These are phyloP conservation scores for Ciconia boyciana DNA, from an alignment of 2,113 vertebrate genomes.

Conservation along the genomic window DNA sequence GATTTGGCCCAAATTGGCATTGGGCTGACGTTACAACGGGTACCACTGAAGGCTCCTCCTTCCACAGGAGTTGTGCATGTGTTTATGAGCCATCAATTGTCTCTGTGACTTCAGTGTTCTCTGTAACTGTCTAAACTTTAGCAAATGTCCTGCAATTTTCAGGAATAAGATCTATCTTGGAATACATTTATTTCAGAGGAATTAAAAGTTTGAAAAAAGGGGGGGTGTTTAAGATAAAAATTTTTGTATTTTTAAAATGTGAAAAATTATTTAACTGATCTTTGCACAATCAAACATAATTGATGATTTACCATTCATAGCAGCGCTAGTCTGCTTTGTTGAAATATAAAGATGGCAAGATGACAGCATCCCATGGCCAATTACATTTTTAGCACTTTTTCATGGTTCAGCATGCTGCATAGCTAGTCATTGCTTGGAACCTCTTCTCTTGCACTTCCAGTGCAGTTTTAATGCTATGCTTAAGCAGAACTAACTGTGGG, in stretches of 20 bases:
- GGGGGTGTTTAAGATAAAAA: neutral
- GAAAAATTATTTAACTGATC: neutral
- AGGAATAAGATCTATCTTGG: neutral
- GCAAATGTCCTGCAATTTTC: neutral
- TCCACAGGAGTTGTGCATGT: rapidly evolving
- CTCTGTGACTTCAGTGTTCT: neutral
- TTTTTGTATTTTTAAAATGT: neutral
- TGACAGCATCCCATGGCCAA: neutral
- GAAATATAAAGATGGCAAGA: neutral
- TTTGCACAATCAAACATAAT: neutral
- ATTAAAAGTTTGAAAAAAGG: neutral
- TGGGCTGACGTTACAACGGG: neutral
- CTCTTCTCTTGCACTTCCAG: neutral
- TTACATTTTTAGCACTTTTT: neutral
- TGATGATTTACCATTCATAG: neutral
- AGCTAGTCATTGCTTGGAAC: neutral
- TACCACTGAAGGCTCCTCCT: neutral
- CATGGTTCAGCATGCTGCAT: neutral
- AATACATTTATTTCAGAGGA: neutral
- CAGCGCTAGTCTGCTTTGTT: neutral
- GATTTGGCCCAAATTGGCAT: neutral
- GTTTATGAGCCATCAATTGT: neutral
- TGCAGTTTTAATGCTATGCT: neutral
- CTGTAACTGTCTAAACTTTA: neutral
- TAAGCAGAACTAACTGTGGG: neutral